Evolutionary conservation across 2,888 invertebrate genomes (phyloP), one percentile per base, ranked within the genome.

Genomic region (Drosophila stalkeri): DNA sequence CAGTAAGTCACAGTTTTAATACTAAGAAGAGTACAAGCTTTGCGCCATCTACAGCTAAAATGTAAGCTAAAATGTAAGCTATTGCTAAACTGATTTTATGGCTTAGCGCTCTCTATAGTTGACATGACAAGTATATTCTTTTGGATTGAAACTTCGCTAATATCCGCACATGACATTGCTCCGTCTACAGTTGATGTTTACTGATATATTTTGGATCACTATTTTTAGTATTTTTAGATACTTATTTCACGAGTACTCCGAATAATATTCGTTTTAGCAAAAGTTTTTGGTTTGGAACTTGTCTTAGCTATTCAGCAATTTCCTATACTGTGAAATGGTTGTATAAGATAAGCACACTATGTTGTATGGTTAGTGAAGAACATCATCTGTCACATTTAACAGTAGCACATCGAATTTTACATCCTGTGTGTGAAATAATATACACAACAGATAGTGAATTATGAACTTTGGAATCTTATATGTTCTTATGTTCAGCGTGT

Each of bases 101-200:
- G 2, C 14, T 0, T 7, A 3, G 4, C 14, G 27, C 47, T n/a
- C 27, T 31, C 27, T 31, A 47, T 3, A 16, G 9, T 2, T 47
- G 9, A 27, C 0, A 9, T 27, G 2, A 1, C 1, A 0, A 0
- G 12, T 20, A 20, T 4, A 44, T 44, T 4, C 4, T 5, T 12
- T 2, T 20, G 44, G 44, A 14, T 44, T 47, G 8, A 11, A 2
- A 1, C 1, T 11, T 49, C 6, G n/a, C n/a, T 47, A 1, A 31
- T 9, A 6, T n/a, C 9, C 5, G 3, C 0, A 4, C 4, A 16
- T n/a, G 16, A 0, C 0, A 18, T 6, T n/a, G 31, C 6, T 1
- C 31, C 31, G 11, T 18, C 49, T 49, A 27, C 5, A n/a, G 47
- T 8, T 33, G 1, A 9, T 16, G 20, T 27, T 12, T 12, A 11